A percentile compares a stretch with the other conserved stretches of the same genome.
Conservation (phyloP, 2,888 invertebrate species). For the Entomobrya multifasciata region DNA sequence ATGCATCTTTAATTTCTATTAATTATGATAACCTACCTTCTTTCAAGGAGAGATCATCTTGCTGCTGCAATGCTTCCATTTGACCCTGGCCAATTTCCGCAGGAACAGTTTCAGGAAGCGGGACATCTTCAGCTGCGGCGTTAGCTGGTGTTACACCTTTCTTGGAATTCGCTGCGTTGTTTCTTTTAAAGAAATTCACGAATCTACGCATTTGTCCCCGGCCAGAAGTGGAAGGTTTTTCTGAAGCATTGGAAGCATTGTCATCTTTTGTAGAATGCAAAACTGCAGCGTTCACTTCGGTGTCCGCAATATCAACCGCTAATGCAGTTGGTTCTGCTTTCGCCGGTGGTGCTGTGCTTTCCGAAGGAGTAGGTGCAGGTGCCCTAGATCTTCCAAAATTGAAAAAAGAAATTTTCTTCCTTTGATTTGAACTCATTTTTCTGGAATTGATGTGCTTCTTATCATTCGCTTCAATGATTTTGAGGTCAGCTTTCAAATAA, state of each 20-base stretch:
- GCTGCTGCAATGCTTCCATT: no score
- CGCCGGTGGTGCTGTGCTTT: no score
- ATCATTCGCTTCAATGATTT: no score
- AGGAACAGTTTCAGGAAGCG: not conserved
- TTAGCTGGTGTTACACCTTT: not conserved
- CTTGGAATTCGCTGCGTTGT: not conserved
- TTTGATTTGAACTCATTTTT: not conserved
- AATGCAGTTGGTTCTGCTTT: not conserved
- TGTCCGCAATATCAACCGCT: not conserved
- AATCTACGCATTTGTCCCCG: no score
- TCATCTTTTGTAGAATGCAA: no score
- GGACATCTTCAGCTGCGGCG: no score
- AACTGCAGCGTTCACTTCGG: not conserved
- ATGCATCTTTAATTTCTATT: no score
- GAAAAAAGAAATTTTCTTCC: constrained; percentile 9
- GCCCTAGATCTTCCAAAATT: not conserved
- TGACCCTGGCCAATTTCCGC: not conserved
- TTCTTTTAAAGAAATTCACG: constrained; percentile 7
- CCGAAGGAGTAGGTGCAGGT: no score
- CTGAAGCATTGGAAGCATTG: no score
- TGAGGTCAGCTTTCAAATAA: no score
- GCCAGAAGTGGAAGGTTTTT: constrained; percentile 6
- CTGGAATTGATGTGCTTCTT: not conserved
- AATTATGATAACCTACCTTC: no score
- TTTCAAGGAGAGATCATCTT: not conserved